Evolutionary conservation across 2,113 vertebrate species (phyloP).

Genomic region (Corydoras maculifer): DNA sequence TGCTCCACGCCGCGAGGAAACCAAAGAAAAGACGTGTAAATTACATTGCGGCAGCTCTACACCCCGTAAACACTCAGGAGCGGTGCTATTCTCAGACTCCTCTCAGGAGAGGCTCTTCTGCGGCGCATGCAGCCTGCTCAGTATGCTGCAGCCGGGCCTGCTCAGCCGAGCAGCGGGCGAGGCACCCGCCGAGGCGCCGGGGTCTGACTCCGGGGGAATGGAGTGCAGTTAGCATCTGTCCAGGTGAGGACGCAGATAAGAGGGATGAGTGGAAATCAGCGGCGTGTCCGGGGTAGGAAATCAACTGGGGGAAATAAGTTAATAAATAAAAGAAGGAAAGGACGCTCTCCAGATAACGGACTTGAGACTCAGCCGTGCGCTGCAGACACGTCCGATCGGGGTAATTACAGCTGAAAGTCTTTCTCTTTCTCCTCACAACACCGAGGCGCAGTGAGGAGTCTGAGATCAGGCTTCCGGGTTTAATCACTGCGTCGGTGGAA

Average conservation of each 20-base stretch:
- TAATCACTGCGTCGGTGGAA: too few species aligned
- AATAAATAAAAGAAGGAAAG: too few species aligned
- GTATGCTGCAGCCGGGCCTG: conserved; percentile 34
- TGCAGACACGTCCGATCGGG: too few species aligned
- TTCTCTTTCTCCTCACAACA: too few species aligned
- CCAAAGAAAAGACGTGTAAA: background rate
- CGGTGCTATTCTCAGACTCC: background rate
- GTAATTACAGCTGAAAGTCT: too few species aligned
- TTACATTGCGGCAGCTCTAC: background rate
- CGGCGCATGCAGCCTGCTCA: conserved; percentile 19
- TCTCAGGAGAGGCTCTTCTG: background rate
- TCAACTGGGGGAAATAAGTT: too few species aligned
- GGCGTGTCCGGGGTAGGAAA: background rate
- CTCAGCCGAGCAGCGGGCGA: conserved; percentile 31
- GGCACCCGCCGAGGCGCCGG: conserved; percentile 4
- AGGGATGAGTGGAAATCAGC: background rate
- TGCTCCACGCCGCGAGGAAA: background rate
- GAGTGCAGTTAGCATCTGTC: conserved; percentile 40
- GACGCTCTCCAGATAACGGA: too few species aligned
- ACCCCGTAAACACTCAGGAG: background rate
- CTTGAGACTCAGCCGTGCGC: too few species aligned
- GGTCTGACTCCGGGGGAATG: conserved; percentile 32
- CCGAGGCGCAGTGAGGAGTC: too few species aligned
- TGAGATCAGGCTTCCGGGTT: too few species aligned
- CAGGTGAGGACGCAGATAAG: background rate